Conservation (phyloP, 2,113 vertebrate species). For the Asarcornis scutulata region DNA sequence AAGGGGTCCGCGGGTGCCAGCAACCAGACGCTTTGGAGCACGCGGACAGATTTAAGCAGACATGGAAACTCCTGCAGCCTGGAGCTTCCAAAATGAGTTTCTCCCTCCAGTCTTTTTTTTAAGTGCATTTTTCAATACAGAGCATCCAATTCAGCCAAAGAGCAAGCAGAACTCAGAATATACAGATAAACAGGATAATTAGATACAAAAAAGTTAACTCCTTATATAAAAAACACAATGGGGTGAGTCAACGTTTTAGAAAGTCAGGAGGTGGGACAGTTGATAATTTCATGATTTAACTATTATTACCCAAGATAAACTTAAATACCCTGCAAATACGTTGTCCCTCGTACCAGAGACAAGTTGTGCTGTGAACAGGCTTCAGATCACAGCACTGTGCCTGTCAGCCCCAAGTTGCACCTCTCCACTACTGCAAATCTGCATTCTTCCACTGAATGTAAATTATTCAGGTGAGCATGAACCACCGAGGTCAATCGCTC, state of each 20-base stretch:
- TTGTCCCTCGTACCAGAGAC: fast-evolving
- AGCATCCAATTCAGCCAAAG: background rate
- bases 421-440: background rate
- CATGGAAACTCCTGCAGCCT: background rate
- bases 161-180: background rate
- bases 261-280: background rate
- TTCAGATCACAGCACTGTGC: fast-evolving
- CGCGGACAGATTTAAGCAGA: background rate
- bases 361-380: fast-evolving
- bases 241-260: background rate
- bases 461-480: background rate
- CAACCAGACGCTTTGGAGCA: background rate
- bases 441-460: background rate
- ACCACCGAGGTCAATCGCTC: background rate
- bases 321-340: background rate
- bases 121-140: background rate
- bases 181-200: background rate
- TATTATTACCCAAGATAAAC: background rate
- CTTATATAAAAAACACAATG: background rate
- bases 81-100: background rate
- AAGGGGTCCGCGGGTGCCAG: background rate
- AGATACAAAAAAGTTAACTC: background rate
- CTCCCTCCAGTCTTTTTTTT: background rate
- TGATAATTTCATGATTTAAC: background rate
- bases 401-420: fast-evolving